Conservation (phyloP, 2,888 invertebrate genomes). For the Heliconius charithonia region DNA sequence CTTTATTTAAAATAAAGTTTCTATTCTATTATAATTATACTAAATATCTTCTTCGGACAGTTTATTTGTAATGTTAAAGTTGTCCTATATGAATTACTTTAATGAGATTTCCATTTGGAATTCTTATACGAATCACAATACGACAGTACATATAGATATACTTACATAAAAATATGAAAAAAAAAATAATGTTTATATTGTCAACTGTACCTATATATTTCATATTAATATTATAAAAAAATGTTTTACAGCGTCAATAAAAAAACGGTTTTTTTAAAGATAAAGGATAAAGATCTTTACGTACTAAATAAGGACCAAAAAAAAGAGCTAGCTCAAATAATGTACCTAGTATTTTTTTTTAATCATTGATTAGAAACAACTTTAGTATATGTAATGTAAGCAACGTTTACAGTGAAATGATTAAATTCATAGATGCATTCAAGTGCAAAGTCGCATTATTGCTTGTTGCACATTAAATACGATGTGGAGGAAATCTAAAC, state of each 20-base stretch:
- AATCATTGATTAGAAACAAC: neutral
- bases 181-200: too few relatives aligned
- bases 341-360: neutral
- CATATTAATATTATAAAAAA: too few relatives aligned
- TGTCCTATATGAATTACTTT: too few relatives aligned
- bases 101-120: too few relatives aligned
- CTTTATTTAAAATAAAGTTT: too few relatives aligned
- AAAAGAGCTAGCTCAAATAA: neutral
- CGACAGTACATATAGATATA: too few relatives aligned
- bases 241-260: neutral
- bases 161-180: too few relatives aligned
- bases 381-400: neutral
- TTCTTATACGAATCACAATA: too few relatives aligned
- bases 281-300: neutral
- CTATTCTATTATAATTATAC: too few relatives aligned
- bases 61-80: too few relatives aligned
- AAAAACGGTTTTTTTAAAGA: neutral
- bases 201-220: too few relatives aligned
- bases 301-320: neutral
- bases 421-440: constrained; percentile 55
- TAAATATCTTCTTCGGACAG: too few relatives aligned
- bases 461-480: constrained; percentile 28
- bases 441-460: constrained; percentile 48
- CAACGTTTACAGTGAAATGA: neutral
- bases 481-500: constrained; percentile 29